phyloP scores from a whole-genome alignment of 2,888 invertebrate genomes.

The Agriopis aurantiaria region DNA sequence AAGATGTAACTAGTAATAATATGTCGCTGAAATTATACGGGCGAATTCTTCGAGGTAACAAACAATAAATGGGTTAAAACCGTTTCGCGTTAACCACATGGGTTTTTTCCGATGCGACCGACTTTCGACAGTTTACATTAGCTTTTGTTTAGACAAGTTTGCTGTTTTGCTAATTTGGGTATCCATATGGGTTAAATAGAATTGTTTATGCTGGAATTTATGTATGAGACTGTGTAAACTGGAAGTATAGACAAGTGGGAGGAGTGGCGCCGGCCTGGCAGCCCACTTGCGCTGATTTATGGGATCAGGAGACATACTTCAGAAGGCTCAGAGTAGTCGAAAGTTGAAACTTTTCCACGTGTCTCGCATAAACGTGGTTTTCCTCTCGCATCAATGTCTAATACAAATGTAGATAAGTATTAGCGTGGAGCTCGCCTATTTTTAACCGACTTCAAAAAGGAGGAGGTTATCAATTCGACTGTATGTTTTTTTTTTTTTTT shows the following conservation, averaged over 20 bases:
- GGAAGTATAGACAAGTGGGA: constrained; percentile 55
- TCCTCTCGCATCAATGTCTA: constrained; percentile 46
- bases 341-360: constrained; percentile 55
- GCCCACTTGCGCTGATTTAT: constrained; percentile 73
- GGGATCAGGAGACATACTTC: constrained; percentile 53
- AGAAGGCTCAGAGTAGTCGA: constrained; percentile 43
- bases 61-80: constrained; percentile 36
- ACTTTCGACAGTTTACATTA: constrained; percentile 36
- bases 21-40: constrained; percentile 1
- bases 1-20: constrained; percentile 18
- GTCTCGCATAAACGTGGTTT: constrained; percentile 53
- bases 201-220: constrained; percentile 33
- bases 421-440: too few relatives aligned
- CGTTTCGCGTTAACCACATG: constrained; percentile 36
- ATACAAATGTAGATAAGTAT: background rate
- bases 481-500: too few relatives aligned
- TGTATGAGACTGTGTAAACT: constrained; percentile 18
- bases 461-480: too few relatives aligned
- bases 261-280: constrained; percentile 75
- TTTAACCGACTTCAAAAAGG: too few relatives aligned
- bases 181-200: constrained; percentile 27
- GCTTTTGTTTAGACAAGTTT: constrained; percentile 31
- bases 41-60: constrained; percentile 21
- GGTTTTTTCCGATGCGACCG: constrained; percentile 34
- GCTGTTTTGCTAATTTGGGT: constrained; percentile 33